Percentiles rank a stretch among this genome's conserved stretches.
phyloP scores from a whole-genome alignment of 2,888 invertebrate species.

The Andrena haemorrhoa region DNA sequence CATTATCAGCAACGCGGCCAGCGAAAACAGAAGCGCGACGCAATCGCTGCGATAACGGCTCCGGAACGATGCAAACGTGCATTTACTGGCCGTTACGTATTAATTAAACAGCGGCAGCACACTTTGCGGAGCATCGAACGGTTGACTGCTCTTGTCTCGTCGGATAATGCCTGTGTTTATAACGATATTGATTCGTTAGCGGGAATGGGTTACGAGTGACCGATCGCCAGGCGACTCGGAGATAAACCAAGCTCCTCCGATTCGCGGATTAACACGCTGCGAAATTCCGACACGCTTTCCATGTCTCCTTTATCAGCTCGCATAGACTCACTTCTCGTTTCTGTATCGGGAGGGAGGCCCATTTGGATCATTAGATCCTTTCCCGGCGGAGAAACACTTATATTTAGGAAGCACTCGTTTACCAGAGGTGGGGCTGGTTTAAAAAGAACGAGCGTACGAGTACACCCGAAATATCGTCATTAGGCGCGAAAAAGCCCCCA shows the following conservation, averaged over 20 bases:
- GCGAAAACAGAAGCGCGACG: slow-evolving; percentile 26
- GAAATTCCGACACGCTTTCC: too few species aligned
- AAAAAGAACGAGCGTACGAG: too few species aligned
- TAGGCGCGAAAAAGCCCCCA: too few species aligned
- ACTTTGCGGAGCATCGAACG: slow-evolving; percentile 63
- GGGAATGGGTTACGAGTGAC: slow-evolving; percentile 34
- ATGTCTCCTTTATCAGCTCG: too few species aligned
- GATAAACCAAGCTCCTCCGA: slow-evolving; percentile 35
- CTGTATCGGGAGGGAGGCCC: too few species aligned
- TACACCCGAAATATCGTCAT: too few species aligned
- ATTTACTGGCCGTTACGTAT: slow-evolving; percentile 54
- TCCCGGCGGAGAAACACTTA: too few species aligned
- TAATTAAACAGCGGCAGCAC: slow-evolving; percentile 64
- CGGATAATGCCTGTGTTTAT: slow-evolving; percentile 66
- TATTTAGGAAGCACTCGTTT: too few species aligned
- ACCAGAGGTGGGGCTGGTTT: too few species aligned
- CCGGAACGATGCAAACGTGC: slow-evolving; percentile 34
- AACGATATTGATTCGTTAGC: slow-evolving; percentile 68
- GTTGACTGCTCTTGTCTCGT: slow-evolving; percentile 69
- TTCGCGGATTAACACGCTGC: slow-evolving; percentile 23
- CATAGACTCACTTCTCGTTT: too few species aligned
- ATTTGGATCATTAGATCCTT: too few species aligned
- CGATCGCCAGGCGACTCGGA: slow-evolving; percentile 28
- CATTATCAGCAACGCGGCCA: slow-evolving; percentile 11
- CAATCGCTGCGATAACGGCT: slow-evolving; percentile 38